phyloP scores from a whole-genome alignment of 2,797 vertebrate genomes.

The Cottoperca gobio region DNA sequence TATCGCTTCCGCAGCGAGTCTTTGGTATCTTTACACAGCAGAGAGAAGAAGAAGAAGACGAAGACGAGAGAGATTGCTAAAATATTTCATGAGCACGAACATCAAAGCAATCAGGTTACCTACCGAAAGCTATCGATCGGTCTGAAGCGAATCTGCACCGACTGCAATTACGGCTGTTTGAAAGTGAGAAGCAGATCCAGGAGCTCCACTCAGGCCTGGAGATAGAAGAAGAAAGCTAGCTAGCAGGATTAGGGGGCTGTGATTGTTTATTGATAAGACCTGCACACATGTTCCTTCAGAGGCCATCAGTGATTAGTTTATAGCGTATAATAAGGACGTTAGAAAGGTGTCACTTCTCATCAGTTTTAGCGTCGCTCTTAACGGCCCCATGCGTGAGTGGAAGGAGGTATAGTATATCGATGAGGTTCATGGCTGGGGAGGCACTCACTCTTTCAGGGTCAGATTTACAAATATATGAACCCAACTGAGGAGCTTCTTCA shows the following conservation, averaged over 20 bases:
- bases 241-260: constrained; percentile 34
- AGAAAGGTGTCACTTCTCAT: constrained; percentile 30
- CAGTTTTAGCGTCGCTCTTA: neutral
- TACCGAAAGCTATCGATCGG: constrained; percentile 44
- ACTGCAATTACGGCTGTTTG: constrained; percentile 38
- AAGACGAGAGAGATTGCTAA: neutral
- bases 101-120: constrained; percentile 32
- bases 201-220: neutral
- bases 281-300: constrained; percentile 28
- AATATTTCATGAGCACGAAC: neutral
- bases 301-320: constrained; percentile 26
- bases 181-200: constrained; percentile 36
- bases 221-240: constrained; percentile 10
- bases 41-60: neutral
- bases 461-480: too few species aligned
- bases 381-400: neutral
- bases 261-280: constrained; percentile 72
- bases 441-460: too few species aligned
- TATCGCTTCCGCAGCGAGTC: too few species aligned
- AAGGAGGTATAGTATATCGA: neutral
- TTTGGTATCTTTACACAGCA: neutral
- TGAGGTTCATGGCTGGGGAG: constrained; percentile 1
- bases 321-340: constrained; percentile 24
- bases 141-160: constrained; percentile 33
- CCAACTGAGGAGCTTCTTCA: too few species aligned